Conservation (phyloP, 2,888 invertebrate species). For the Philonicus albiceps region DNA sequence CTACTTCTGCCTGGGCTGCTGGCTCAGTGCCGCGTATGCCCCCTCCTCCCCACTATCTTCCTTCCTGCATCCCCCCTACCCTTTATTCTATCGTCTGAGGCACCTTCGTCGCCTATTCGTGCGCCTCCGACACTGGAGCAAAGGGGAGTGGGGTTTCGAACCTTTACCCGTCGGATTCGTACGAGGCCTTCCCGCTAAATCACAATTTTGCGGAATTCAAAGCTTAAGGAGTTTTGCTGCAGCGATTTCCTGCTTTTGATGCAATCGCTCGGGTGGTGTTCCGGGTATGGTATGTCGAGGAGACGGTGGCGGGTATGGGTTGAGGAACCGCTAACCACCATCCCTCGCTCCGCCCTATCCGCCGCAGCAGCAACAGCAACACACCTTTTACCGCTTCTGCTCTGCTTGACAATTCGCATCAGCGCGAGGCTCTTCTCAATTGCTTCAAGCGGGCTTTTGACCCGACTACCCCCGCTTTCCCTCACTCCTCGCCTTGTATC, state of each 20-base stretch:
- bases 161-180: neutral
- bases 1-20: neutral
- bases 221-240: slow-evolving; percentile 39
- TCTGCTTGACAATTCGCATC: slow-evolving; percentile 27
- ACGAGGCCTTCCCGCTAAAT: slow-evolving; percentile 23
- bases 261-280: neutral
- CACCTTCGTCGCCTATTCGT: neutral
- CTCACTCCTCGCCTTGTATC: neutral
- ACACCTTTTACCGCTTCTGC: neutral
- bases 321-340: neutral
- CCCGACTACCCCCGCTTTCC: neutral
- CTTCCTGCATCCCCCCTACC: neutral
- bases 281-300: neutral
- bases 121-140: neutral
- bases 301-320: neutral
- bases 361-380: neutral
- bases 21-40: neutral
- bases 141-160: neutral
- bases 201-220: slow-evolving; percentile 39
- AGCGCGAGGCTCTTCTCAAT: neutral
- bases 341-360: neutral
- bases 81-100: neutral
- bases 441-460: slow-evolving; percentile 29
- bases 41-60: no score
- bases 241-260: slow-evolving; percentile 36